phyloP scores from a whole-genome alignment of 1,140 invertebrate genomes.

The Adoxophyes honmai region DNA sequence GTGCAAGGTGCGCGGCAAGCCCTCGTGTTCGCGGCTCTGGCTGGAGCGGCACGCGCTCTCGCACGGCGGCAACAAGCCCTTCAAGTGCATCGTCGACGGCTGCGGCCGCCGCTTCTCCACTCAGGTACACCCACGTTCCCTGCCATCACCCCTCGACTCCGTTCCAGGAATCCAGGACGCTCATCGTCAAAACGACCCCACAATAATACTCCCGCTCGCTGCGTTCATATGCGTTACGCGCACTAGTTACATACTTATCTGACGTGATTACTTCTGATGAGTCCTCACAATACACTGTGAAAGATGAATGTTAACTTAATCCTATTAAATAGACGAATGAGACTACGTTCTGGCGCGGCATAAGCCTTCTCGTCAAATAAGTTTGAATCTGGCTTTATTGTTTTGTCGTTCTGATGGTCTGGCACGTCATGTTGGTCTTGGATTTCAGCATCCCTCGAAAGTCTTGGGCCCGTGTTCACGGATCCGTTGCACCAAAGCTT shows the following conservation, averaged over 20 bases:
- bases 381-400: too few species aligned
- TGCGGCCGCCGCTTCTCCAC: slow-evolving; percentile 94
- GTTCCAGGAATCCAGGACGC: slow-evolving; percentile 21
- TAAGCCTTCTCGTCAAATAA: too few species aligned
- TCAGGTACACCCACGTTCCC: slow-evolving; percentile 82
- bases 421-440: background rate
- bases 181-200: slow-evolving; percentile 46
- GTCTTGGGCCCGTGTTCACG: slow-evolving; percentile 12
- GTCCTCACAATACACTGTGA: too few species aligned
- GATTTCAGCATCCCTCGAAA: background rate
- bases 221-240: slow-evolving; percentile 37
- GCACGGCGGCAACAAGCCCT: slow-evolving; percentile 96
- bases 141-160: slow-evolving; percentile 7
- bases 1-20: slow-evolving; percentile 96
- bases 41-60: slow-evolving; percentile 94
- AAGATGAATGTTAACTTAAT: too few species aligned
- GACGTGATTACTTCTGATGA: too few species aligned
- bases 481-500: background rate
- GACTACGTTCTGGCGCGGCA: too few species aligned
- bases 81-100: slow-evolving; percentile 95
- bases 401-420: background rate
- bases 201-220: slow-evolving; percentile 35
- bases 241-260: too few species aligned
- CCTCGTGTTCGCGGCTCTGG: slow-evolving; percentile 94
- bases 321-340: too few species aligned